phyloP scores from a whole-genome alignment of 2,888 invertebrate species.

The Pecten maximus region DNA sequence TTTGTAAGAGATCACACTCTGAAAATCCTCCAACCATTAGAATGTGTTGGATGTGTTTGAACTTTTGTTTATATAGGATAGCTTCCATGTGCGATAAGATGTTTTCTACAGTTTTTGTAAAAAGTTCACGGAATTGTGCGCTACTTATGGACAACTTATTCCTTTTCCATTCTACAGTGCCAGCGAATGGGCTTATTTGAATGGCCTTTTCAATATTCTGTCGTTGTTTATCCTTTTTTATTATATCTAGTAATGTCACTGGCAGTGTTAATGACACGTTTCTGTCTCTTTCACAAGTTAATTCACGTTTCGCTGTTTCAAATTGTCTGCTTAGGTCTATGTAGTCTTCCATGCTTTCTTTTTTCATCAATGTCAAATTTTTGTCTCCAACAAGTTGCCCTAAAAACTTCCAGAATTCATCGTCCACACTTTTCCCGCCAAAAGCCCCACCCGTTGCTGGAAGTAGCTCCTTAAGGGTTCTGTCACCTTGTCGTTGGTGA shows the following conservation, averaged over 20 bases:
- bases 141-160: constrained; percentile 48
- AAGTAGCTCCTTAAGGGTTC: constrained; percentile 43
- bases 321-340: constrained; percentile 51
- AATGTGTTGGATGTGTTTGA: constrained; percentile 37
- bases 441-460: constrained; percentile 52
- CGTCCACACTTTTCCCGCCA: constrained; percentile 50
- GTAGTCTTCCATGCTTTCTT: constrained; percentile 45
- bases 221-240: not conserved
- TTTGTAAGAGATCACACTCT: constrained; percentile 52
- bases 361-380: constrained; percentile 40
- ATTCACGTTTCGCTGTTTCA: constrained; percentile 51
- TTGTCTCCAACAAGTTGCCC: constrained; percentile 37
- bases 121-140: constrained; percentile 41
- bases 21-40: constrained; percentile 55
- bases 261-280: constrained; percentile 50
- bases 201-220: constrained; percentile 40
- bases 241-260: constrained; percentile 42
- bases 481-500: constrained; percentile 43
- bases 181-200: constrained; percentile 35
- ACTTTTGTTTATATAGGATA: constrained; percentile 38
- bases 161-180: constrained; percentile 22
- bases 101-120: constrained; percentile 42
- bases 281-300: constrained; percentile 18
- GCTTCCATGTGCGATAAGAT: constrained; percentile 46
- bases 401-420: constrained; percentile 42